Base-by-base conservation (phyloP, 2,113 vertebrate genomes). In the Takifugu bimaculatus region DNA sequence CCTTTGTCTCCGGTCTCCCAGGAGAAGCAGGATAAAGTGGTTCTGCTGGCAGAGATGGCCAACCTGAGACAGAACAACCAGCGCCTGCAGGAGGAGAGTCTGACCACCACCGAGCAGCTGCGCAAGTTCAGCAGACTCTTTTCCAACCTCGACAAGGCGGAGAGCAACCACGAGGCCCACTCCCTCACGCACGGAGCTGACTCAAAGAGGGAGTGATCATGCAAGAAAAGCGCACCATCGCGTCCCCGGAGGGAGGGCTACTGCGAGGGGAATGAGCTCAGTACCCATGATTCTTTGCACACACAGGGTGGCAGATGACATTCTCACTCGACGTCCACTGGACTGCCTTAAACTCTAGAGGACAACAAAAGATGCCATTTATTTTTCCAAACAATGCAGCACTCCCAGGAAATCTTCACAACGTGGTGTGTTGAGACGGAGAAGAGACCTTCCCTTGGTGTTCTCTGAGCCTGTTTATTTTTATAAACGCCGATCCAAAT, bases 21-120 rank as follows among this genome's bases (percentile, higher is more conserved):
- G 95, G 95, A 98, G 87, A 98, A 97, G 83, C 79, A 95, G 81
- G 95, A 96, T 80, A 98, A 98, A 85, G 92, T 93, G 1, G 90
- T 91, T 1, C 87, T 98, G 35, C 89, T 96, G 29, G 92, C 92
- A 0, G 95, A 97, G 82, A 95, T 98, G 83, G 94, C 94, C 58
- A 91, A 89, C 65, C 90, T 98, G 60, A 80, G 94, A 7, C 81
- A 95, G 63, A 96, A 96, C 82, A 98, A 97, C 84, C 94, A 96
- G 84, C 92, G 94, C 0, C 73, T 98, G 49, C 95, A 97, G 83
- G 93, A 92, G 80, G 95, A 98, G 63, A 95, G 94, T 0, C 82
- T 81, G 26, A 90, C 93, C 0, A 93, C 95, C 80, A 94, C 91
- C 0, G 91, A 96, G 80, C 94, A 95, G 88, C 93, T 98, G 14